Evolutionary conservation across 2,888 invertebrate genomes (phyloP).

Genomic region (Plebejus melissa): DNA sequence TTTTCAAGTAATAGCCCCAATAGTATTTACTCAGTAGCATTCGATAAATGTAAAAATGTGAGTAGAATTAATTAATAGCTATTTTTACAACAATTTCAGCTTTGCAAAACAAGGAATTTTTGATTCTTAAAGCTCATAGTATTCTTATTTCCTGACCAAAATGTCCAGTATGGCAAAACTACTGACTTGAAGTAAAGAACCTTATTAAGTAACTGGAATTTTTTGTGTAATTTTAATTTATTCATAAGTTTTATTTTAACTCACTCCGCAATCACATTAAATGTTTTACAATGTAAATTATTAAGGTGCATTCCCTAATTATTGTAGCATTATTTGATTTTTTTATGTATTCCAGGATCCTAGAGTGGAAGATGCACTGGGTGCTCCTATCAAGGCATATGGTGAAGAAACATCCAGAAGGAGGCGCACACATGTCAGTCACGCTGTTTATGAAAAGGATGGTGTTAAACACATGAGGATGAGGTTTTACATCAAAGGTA

Average conservation of each 20-base stretch:
- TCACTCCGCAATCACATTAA: background rate
- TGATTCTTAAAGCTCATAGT: background rate
- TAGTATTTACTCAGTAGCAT: slow-evolving; percentile 88
- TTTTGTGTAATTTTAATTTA: background rate
- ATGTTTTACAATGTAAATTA: background rate
- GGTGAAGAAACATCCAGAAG: slow-evolving; percentile 93
- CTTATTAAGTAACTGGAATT: background rate
- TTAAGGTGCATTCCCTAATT: background rate
- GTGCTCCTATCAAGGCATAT: slow-evolving; percentile 92
- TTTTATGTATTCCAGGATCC: slow-evolving; percentile 72
- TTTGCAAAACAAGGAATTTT: too few species aligned
- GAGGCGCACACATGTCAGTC: slow-evolving; percentile 90
- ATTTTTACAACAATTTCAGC: too few species aligned
- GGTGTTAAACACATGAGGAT: slow-evolving; percentile 90
- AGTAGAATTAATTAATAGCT: slow-evolving; percentile 39
- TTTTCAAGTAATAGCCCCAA: slow-evolving; percentile 93
- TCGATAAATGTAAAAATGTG: slow-evolving; percentile 85
- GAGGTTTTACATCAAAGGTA: slow-evolving; percentile 94
- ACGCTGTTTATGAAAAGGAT: slow-evolving; percentile 85
- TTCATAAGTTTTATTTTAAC: background rate
- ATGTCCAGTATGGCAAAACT: too few species aligned
- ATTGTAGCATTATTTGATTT: background rate
- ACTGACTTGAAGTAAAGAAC: background rate
- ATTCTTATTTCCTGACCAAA: background rate
- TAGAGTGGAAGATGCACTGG: slow-evolving; percentile 88